Base-by-base conservation (phyloP, 1,140 invertebrate genomes). In the Drosophila hydei region DNA sequence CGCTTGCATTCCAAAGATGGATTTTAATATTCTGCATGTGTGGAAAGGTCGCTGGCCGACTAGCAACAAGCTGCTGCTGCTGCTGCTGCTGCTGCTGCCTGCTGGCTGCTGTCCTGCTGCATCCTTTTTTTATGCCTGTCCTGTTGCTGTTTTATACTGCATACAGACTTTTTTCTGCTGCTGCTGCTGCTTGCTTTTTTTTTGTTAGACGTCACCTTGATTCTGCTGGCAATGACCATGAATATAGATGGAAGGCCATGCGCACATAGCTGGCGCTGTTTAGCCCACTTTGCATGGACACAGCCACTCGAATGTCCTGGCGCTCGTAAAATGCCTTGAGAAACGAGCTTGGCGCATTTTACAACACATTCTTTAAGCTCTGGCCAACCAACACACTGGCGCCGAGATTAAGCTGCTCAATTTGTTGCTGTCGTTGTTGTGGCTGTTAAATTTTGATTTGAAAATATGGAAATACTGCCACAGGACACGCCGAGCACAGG, bases 1-100 rank as follows among this genome's bases (percentile, higher is more conserved):
- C 63, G 78, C 78, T 71, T 88, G 83, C 83, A 88, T 88, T 83
- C 50, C 83, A 88, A 85, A 88, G 83, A 88, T 88, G 83, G 83
- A 88, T 88, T 88, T 88, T 89, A 88, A 88, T 88, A 88, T 88
- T 88, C 83, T 88, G 83, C 83, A 88, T 88, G 83, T 88, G 83
- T 88, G 83, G 84, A 88, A 83, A 88, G 83, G 83, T 88, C 83
- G 83, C 83, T 79, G 83, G 58, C 83, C 83, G 70, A 75, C 76
- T 67, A 59, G 60, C 75, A 64, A 65, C 75, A 68, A 6, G 51
- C 48, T 30, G 48, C 12, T 14, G 7, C n/a, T 9, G n/a, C 11
- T 36, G 6, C 38, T 14, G 61, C 30, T 30, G 60, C 50, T 59
- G 48, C 19, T 48, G 45, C 56, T 71, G 38, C 43, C 60, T 62